Conservation (phyloP, 2,888 invertebrate genomes). For the Synanthedon tipuliformis region DNA sequence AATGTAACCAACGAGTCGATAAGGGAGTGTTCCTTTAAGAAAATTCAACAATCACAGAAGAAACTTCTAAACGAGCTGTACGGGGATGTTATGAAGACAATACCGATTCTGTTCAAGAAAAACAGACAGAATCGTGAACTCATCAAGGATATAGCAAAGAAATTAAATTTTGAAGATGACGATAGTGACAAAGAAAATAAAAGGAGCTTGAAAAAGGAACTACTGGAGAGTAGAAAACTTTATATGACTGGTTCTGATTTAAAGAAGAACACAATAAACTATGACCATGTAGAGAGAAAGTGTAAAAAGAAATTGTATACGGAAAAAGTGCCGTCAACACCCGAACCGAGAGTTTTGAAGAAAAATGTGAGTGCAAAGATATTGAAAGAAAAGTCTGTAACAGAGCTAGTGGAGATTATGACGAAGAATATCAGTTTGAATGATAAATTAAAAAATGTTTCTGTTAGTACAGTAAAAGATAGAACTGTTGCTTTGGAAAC, state of each 20-base stretch:
- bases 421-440: slow-evolving; percentile 23
- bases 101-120: slow-evolving; percentile 50
- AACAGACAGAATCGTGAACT: slow-evolving; percentile 30
- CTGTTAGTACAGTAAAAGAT: background rate
- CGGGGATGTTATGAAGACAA: slow-evolving; percentile 67
- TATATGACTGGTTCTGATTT: slow-evolving; percentile 45
- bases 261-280: slow-evolving; percentile 26
- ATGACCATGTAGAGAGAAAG: slow-evolving; percentile 30
- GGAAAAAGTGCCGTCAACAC: slow-evolving; percentile 41
- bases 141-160: slow-evolving; percentile 36
- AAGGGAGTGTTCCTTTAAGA: slow-evolving; percentile 49
- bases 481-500: background rate
- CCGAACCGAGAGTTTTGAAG: slow-evolving; percentile 26
- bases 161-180: slow-evolving; percentile 39
- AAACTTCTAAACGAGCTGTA: slow-evolving; percentile 63
- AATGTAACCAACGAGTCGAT: slow-evolving; percentile 46
- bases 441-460: slow-evolving; percentile 28
- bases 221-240: slow-evolving; percentile 34
- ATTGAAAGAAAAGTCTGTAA: slow-evolving; percentile 41
- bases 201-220: slow-evolving; percentile 17
- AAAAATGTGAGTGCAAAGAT: slow-evolving; percentile 41
- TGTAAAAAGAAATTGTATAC: slow-evolving; percentile 53
- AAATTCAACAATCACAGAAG: slow-evolving; percentile 48
- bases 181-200: slow-evolving; percentile 52
- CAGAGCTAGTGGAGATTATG: slow-evolving; percentile 43